Conservation (phyloP, 1,140 invertebrate species). For the Caenorhabditis brenneri region DNA sequence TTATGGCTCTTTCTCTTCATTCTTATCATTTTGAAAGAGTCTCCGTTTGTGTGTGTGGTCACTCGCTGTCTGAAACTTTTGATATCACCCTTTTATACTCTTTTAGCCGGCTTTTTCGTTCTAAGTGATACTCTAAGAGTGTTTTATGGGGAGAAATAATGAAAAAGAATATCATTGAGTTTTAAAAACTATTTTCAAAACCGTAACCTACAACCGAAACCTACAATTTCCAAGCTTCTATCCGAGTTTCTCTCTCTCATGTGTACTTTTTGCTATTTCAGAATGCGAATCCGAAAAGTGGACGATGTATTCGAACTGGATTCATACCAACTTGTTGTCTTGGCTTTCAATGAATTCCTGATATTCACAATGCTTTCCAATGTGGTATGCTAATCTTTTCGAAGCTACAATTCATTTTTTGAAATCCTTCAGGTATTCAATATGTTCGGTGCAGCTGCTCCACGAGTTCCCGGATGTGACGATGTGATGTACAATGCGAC, state of each 20-base stretch:
- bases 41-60: background rate
- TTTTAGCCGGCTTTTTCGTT: no score
- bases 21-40: background rate
- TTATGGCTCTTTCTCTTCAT: slow-evolving; percentile 3
- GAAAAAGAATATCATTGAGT: background rate
- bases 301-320: slow-evolving; percentile 51
- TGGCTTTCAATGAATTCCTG: slow-evolving; percentile 46
- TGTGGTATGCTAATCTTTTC: background rate
- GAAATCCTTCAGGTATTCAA: slow-evolving; percentile 42
- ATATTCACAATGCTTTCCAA: slow-evolving; percentile 51
- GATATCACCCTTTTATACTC: background rate
- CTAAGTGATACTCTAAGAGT: no score
- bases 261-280: background rate
- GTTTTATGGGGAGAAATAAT: no score
- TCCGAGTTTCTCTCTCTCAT: no score
- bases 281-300: slow-evolving; percentile 35
- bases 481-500: slow-evolving; percentile 45
- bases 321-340: slow-evolving; percentile 39
- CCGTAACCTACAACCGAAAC: no score
- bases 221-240: no score
- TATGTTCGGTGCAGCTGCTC: slow-evolving; percentile 46
- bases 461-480: slow-evolving; percentile 41
- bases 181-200: background rate
- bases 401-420: background rate
- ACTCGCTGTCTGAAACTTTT: background rate